Base-by-base conservation (phyloP, 2,113 vertebrate species). In the Hippocampus mohnikei region DNA sequence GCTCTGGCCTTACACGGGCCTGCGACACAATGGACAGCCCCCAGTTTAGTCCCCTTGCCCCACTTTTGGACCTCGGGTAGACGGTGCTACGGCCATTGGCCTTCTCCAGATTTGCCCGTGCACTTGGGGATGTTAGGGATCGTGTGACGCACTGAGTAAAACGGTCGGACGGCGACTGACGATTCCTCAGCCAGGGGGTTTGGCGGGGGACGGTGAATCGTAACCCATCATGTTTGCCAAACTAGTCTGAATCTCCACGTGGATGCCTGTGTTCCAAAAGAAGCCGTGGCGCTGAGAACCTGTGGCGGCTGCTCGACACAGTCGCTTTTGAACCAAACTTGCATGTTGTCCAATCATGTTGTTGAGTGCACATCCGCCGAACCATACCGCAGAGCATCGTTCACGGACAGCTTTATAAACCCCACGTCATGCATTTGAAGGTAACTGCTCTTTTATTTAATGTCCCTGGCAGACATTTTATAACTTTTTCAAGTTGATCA, bases 1-100 rank as follows among this genome's bases (percentile, higher is more conserved):
- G 72, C 77, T 98, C 76, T 98, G 96, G 96, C 96, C 96, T 6
- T 94, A 95, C 55, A 85, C 93, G 0, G 88, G 91, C 74, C 94
- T 98, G 6, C 92, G 79, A 23, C 95, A 97, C 87, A 88, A 96
- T 0, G 94, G 93, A 0, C 96, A 95, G 6, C 96, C 96, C 0
- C 96, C 96, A 0, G 91, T 96, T 67, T 98, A 90, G 48, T 48
- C 8, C 50, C 48, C 1, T 12, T 8, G 11, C 12, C 11, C 3
- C 56, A 15, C 6, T 46, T 23, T 44, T 3, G 63, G 41, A 67
- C 40, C 69, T 0, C 0, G 37, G 40, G 9, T 64, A 18, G 37
- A 66, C 56, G 65, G 9, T 81, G 55, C 67, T 40, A 10, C 1
- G 25, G 27, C 56, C 53, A n/a, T 72, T 52, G 16, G 66, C 73